phyloP scores from a whole-genome alignment of 2,888 invertebrate species.

The Melanostoma scalare region DNA sequence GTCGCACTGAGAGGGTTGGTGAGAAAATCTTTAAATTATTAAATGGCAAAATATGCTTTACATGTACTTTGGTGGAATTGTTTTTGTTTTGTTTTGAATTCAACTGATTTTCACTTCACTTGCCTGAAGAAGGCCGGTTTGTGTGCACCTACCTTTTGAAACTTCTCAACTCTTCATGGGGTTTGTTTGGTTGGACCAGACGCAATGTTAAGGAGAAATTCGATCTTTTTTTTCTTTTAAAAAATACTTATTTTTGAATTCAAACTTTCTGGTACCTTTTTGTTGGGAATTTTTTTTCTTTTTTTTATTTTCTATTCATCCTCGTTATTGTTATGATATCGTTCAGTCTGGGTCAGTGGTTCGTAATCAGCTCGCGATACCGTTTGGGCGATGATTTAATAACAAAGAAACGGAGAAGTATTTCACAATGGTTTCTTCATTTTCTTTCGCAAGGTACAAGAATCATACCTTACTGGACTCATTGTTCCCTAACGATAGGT shows the following conservation, averaged over 20 bases:
- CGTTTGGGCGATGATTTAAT: slow-evolving; percentile 42
- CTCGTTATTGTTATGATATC: slow-evolving; percentile 43
- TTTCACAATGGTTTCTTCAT: slow-evolving; percentile 7
- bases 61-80: not conserved
- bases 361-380: slow-evolving; percentile 50
- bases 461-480: no score
- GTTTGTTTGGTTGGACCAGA: no score
- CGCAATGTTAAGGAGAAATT: no score
- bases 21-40: slow-evolving; percentile 22
- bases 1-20: slow-evolving; percentile 5
- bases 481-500: no score
- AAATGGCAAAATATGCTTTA: slow-evolving; percentile 23
- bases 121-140: no score
- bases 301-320: not conserved
- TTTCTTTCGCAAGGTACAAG: not conserved
- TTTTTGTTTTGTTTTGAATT: no score
- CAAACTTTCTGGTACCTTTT: slow-evolving; percentile 1
- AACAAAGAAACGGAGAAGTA: slow-evolving; percentile 24
- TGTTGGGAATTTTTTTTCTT: not conserved
- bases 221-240: no score
- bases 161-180: no score
- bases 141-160: no score
- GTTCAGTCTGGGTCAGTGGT: slow-evolving; percentile 48
- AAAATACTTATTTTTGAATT: no score
- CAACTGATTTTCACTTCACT: no score